phyloP scores from a whole-genome alignment of 1,140 invertebrate genomes.

The Colletes latitarsis region DNA sequence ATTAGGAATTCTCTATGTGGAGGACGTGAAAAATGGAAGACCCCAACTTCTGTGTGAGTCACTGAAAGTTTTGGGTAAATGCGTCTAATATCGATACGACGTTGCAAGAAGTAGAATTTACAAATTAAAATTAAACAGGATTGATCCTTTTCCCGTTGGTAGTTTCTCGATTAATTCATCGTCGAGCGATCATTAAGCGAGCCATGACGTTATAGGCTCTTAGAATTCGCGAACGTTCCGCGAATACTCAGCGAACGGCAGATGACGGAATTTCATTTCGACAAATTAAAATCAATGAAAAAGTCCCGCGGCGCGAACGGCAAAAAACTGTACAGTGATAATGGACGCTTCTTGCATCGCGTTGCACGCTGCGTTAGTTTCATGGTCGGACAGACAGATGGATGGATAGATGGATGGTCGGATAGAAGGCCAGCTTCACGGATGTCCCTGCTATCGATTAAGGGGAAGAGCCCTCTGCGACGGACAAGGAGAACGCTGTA shows the following conservation, averaged over 20 bases:
- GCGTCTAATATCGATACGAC: too few species aligned
- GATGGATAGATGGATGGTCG: slow-evolving; percentile 32
- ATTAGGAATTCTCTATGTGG: too few species aligned
- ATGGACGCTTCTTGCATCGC: slow-evolving; percentile 58
- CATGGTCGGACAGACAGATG: slow-evolving; percentile 43
- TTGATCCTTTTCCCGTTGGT: neutral
- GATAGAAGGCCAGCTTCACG: slow-evolving; percentile 31
- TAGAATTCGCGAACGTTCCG: neutral
- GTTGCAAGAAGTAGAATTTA: too few species aligned
- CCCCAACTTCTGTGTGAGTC: too few species aligned
- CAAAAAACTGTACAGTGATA: slow-evolving; percentile 55
- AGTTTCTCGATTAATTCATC: slow-evolving; percentile 11
- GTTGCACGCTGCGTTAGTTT: slow-evolving; percentile 56
- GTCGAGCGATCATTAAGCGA: slow-evolving; percentile 18
- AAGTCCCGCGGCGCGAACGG: neutral
- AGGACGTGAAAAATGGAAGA: too few species aligned
- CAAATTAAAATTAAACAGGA: neutral
- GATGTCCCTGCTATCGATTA: slow-evolving; percentile 60
- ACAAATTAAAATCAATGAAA: slow-evolving; percentile 46
- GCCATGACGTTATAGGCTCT: neutral
- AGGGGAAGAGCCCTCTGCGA: slow-evolving; percentile 26
- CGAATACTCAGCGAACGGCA: neutral
- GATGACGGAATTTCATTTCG: slow-evolving; percentile 53
- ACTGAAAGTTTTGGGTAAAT: too few species aligned
- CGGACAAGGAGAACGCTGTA: slow-evolving; percentile 44